These are phyloP conservation scores for Melanophora roralis DNA, from an alignment of 2,888 invertebrate genomes.

Conservation along the genomic window DNA sequence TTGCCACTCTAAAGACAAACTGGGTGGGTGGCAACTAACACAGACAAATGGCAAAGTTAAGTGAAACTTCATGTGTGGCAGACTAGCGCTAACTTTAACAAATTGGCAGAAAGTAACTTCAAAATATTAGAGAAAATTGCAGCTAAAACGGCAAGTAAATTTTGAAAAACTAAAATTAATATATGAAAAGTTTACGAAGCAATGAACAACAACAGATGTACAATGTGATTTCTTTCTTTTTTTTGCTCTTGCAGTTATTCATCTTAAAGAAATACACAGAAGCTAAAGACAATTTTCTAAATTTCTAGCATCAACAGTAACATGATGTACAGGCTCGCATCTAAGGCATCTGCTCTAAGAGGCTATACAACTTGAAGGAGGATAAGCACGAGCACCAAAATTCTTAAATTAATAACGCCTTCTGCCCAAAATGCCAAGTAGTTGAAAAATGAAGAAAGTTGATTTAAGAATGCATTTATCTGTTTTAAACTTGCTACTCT, in stretches of 20 bases:
- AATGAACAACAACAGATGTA: constrained; percentile 13
- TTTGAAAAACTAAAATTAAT: constrained; percentile 46
- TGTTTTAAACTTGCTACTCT: constrained; percentile 41
- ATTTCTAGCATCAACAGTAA: constrained; percentile 16
- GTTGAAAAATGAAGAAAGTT: constrained; percentile 44
- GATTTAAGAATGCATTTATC: constrained; percentile 48
- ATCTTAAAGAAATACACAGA: constrained; percentile 37
- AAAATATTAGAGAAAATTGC: neutral
- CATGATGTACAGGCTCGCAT: neutral
- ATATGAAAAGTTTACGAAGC: constrained; percentile 50
- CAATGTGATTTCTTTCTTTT: neutral
- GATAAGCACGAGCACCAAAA: constrained; percentile 2
- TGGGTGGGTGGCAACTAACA: constrained; percentile 50
- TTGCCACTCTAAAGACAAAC: constrained; percentile 42
- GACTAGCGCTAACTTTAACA: constrained; percentile 51
- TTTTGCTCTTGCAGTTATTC: neutral
- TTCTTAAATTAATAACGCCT: constrained; percentile 44
- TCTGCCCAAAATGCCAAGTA: constrained; percentile 43
- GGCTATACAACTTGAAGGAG: neutral
- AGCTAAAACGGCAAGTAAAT: neutral
- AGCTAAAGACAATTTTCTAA: constrained; percentile 38
- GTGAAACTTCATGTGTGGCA: constrained; percentile 57
- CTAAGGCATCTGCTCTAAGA: neutral
- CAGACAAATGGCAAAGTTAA: constrained; percentile 54
- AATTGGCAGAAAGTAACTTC: constrained; percentile 35